These are phyloP conservation scores for Pachyrhynchus sulphureomaculatus DNA, from an alignment of 1,140 invertebrate species.

Conservation along the genomic window DNA sequence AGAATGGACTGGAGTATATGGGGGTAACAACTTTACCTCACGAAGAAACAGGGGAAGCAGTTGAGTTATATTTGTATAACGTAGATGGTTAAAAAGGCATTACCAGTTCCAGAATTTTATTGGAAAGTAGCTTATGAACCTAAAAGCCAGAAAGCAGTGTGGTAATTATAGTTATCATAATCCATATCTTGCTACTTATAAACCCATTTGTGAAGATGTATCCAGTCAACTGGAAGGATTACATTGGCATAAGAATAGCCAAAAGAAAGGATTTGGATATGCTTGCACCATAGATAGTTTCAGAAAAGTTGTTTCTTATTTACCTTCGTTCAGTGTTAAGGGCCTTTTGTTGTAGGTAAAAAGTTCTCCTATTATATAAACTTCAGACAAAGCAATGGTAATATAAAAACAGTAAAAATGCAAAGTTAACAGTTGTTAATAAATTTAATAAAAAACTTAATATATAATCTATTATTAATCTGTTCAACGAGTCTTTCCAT, in stretches of 20 bases:
- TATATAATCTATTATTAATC: too few species aligned
- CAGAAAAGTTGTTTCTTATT: background rate
- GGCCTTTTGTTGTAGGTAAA: background rate
- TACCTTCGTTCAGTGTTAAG: background rate
- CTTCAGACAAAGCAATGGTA: too few species aligned
- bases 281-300: too few species aligned
- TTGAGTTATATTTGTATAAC: slow-evolving; percentile 52
- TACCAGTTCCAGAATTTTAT: slow-evolving; percentile 60
- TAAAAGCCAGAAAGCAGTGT: slow-evolving; percentile 55
- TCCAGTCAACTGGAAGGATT: slow-evolving; percentile 56
- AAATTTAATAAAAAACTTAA: too few species aligned
- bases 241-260: slow-evolving; percentile 50
- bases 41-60: slow-evolving; percentile 46
- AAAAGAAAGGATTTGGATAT: slow-evolving; percentile 4
- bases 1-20: slow-evolving; percentile 60
- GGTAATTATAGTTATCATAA: slow-evolving; percentile 65
- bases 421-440: too few species aligned
- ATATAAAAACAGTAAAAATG: too few species aligned
- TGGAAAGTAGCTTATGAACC: too few species aligned
- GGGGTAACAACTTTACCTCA: slow-evolving; percentile 56
- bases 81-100: slow-evolving; percentile 51
- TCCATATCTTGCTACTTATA: slow-evolving; percentile 55
- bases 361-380: too few species aligned
- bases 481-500: too few species aligned
- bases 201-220: slow-evolving; percentile 60